Conservation (phyloP, 2,888 invertebrate genomes). For the Apamea anceps region DNA sequence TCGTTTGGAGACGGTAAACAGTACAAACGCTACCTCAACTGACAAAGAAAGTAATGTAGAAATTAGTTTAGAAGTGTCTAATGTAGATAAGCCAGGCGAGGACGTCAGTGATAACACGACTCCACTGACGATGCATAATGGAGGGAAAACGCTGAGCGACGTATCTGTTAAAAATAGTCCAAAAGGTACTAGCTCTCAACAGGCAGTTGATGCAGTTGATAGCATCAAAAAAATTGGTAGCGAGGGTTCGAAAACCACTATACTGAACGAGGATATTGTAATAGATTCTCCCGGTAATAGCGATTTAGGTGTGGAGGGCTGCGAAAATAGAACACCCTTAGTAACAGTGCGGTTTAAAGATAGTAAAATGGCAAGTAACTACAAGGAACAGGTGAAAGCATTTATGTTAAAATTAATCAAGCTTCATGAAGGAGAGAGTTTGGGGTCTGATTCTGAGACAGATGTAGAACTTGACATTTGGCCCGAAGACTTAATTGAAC, state of each 20-base stretch:
- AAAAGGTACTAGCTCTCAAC: constrained; percentile 51
- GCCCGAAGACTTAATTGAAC: constrained; percentile 81
- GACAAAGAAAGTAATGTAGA: constrained; percentile 69
- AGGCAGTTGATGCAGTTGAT: constrained; percentile 63
- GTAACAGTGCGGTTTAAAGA: constrained; percentile 87
- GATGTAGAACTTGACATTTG: constrained; percentile 84
- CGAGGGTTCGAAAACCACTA: constrained; percentile 72
- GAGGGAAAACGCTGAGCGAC: constrained; percentile 82
- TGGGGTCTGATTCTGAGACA: constrained; percentile 77
- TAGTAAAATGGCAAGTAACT: constrained; percentile 82
- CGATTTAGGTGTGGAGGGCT: constrained; percentile 81
- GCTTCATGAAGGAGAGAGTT: constrained; percentile 74
- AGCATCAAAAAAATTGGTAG: constrained; percentile 64
- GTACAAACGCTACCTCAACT: constrained; percentile 58
- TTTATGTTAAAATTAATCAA: constrained; percentile 86
- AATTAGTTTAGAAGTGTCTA: constrained; percentile 60
- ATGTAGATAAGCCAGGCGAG: constrained; percentile 72
- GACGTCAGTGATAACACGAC: constrained; percentile 63
- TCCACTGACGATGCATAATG: constrained; percentile 74
- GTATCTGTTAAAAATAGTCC: constrained; percentile 61
- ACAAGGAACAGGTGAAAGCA: constrained; percentile 85
- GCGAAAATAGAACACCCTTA: constrained; percentile 84
- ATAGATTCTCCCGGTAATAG: constrained; percentile 82
- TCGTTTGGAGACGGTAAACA: constrained; percentile 70
- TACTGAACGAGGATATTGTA: constrained; percentile 81